Evolutionary conservation across 2,797 vertebrate genomes (phyloP).

Genomic region (Aphelocoma californica): DNA sequence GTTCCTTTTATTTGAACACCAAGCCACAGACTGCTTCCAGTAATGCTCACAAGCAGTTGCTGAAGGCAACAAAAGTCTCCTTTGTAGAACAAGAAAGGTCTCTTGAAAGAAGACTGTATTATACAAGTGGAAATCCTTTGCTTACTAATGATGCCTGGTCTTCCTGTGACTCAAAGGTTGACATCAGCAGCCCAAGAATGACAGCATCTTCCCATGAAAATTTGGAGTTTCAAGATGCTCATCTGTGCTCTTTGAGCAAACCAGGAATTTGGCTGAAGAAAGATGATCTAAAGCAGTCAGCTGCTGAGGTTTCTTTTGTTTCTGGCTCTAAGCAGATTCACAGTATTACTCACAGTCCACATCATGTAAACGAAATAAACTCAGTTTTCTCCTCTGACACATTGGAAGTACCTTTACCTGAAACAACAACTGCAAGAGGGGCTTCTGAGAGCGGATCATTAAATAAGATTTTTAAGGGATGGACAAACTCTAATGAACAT

Average conservation of each 20-base stretch:
- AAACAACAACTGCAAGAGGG: constrained; percentile 25
- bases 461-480: background rate
- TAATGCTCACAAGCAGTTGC: background rate
- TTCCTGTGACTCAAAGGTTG: constrained; percentile 74
- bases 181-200: constrained; percentile 61
- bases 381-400: constrained; percentile 33
- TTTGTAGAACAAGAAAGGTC: constrained; percentile 40
- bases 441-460: background rate
- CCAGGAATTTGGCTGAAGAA: constrained; percentile 44
- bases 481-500: background rate
- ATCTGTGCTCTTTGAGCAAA: background rate
- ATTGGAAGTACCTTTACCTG: constrained; percentile 55
- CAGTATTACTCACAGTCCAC: background rate
- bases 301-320: constrained; percentile 58
- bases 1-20: constrained; percentile 73
- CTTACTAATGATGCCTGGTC: constrained; percentile 80
- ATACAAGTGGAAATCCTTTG: constrained; percentile 63
- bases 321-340: constrained; percentile 24
- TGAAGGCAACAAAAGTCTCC: constrained; percentile 47
- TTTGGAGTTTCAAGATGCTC: constrained; percentile 46
- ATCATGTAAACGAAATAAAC: background rate
- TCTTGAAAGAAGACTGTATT: constrained; percentile 31
- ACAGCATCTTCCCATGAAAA: constrained; percentile 53
- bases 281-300: constrained; percentile 61
- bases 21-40: background rate